Percentiles rank a stretch among this genome's conserved stretches.
Evolutionary conservation across 2,797 vertebrate genomes (phyloP).

Genomic region (Rhynchotus rufescens): DNA sequence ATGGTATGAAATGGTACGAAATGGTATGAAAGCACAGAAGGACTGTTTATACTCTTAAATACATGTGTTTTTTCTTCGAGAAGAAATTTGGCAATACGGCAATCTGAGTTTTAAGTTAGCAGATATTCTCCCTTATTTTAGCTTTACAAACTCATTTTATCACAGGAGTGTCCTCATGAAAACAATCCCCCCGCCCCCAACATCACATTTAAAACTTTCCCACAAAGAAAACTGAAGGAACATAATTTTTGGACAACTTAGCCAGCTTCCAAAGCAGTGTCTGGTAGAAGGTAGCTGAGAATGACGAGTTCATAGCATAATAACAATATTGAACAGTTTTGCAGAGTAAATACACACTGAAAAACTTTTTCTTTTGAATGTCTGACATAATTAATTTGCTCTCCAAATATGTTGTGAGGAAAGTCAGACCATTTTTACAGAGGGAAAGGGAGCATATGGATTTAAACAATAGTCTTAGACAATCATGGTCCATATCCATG

Average conservation of each 20-base stretch:
- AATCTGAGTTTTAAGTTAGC: neutral
- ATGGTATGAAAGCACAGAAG: neutral
- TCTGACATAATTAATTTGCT: slow-evolving; percentile 64
- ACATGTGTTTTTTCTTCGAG: neutral
- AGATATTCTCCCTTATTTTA: neutral
- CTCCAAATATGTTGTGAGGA: neutral
- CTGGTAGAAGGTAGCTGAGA: slow-evolving; percentile 60
- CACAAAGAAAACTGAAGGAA: slow-evolving; percentile 52
- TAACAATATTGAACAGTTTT: slow-evolving; percentile 68
- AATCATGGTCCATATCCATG: neutral
- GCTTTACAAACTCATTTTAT: slow-evolving; percentile 30
- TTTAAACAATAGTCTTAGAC: slow-evolving; percentile 28
- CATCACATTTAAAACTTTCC: neutral
- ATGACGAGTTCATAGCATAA: slow-evolving; percentile 63
- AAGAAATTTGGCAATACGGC: neutral
- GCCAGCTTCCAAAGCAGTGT: slow-evolving; percentile 62
- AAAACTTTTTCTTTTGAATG: slow-evolving; percentile 59
- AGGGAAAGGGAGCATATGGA: slow-evolving; percentile 13
- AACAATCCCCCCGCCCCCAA: neutral
- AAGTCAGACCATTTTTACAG: slow-evolving; percentile 21
- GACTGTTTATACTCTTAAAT: neutral
- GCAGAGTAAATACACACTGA: slow-evolving; percentile 53
- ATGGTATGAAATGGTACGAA: neutral
- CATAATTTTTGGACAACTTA: slow-evolving; percentile 60
- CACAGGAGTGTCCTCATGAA: neutral